Evolutionary conservation across 2,797 vertebrate genomes (phyloP).

Genomic region (Rhynchonycteris naso): DNA sequence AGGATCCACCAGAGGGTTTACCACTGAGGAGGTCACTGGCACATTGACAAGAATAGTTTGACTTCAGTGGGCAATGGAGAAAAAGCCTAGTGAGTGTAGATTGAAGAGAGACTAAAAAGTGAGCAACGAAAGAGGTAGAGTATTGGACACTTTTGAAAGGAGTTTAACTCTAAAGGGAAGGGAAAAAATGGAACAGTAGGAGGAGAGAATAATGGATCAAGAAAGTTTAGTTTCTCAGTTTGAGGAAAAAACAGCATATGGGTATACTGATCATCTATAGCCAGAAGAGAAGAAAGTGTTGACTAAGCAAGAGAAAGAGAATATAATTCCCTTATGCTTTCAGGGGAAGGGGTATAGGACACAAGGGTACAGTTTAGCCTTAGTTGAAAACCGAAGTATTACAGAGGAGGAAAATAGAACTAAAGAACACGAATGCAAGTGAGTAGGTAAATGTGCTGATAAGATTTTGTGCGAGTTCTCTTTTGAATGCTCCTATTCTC

Average conservation of each 20-base stretch:
- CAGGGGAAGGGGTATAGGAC: not conserved
- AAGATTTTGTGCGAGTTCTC: not conserved
- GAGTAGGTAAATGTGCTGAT: not conserved
- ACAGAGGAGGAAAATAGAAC: not conserved
- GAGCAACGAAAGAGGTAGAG: not conserved
- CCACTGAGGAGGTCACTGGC: not conserved
- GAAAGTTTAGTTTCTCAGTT: not conserved
- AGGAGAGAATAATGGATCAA: not conserved
- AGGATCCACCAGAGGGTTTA: not conserved
- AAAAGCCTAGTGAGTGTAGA: not conserved
- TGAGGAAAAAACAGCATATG: not conserved
- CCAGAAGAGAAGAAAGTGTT: not conserved
- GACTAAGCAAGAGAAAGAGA: not conserved
- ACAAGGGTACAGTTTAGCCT: not conserved
- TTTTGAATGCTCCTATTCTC: not conserved
- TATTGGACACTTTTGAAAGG: not conserved
- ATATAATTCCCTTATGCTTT: not conserved
- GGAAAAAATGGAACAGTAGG: not conserved
- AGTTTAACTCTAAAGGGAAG: not conserved
- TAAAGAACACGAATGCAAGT: not conserved
- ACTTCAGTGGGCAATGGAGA: not conserved
- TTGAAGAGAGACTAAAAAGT: slow-evolving; percentile 8
- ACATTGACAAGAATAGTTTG: not conserved
- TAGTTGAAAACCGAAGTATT: not conserved
- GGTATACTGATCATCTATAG: not conserved